These are phyloP conservation scores for Brassicogethes aeneus DNA, from an alignment of 2,888 invertebrate genomes.

Conservation along the genomic window DNA sequence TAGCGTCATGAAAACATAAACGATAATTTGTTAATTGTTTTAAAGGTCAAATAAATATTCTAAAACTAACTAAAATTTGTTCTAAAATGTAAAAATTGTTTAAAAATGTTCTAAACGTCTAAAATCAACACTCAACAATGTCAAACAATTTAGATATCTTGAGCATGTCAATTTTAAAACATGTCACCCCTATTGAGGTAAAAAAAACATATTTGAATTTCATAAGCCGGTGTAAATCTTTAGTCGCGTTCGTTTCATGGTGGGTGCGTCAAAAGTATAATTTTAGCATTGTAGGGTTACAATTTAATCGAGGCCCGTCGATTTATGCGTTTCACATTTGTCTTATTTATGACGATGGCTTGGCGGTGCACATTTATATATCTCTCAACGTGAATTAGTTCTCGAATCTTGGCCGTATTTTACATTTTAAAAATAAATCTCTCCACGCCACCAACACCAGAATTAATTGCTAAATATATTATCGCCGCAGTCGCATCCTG, in stretches of 20 bases:
- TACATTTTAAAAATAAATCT: conserved; percentile 34
- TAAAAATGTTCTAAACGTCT: too few relatives aligned
- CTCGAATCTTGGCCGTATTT: conserved; percentile 27
- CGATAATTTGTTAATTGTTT: too few relatives aligned
- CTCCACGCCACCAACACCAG: conserved; percentile 15
- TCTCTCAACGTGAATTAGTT: conserved; percentile 36
- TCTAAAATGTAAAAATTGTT: too few relatives aligned
- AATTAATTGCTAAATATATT: conserved; percentile 33
- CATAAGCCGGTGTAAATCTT: not conserved
- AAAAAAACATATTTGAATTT: conserved; percentile 2
- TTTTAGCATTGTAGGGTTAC: conserved; percentile 12
- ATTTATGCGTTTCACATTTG: conserved; percentile 28
- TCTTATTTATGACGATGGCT: conserved; percentile 27
- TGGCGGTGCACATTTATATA: conserved; percentile 28
- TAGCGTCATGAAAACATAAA: too few relatives aligned
- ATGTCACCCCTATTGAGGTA: too few relatives aligned
- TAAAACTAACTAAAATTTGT: too few relatives aligned
- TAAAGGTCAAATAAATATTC: too few relatives aligned
- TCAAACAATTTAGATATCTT: too few relatives aligned
- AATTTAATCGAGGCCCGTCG: conserved; percentile 21
- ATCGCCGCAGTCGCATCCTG: conserved; percentile 20
- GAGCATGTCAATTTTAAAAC: too few relatives aligned
- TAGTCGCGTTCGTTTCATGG: not conserved
- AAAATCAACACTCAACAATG: too few relatives aligned
- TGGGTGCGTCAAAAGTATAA: conserved; percentile 6